These are phyloP conservation scores for Ips typographus DNA, from an alignment of 1,140 invertebrate species.

Conservation along the genomic window DNA sequence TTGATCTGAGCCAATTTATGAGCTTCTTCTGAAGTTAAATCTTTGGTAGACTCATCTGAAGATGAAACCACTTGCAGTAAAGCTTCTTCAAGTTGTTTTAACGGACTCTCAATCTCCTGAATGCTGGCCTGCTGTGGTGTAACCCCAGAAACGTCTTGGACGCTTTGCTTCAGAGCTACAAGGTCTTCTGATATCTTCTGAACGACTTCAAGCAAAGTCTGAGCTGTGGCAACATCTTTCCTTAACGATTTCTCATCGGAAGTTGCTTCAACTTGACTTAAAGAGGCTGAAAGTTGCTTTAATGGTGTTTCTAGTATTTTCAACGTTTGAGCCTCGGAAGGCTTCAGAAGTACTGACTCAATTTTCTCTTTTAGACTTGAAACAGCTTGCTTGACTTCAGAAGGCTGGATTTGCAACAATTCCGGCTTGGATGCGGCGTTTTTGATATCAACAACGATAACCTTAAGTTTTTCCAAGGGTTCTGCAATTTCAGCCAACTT, in stretches of 20 bases:
- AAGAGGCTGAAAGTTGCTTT: not conserved
- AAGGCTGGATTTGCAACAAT: not conserved
- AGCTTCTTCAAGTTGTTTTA: slow-evolving; percentile 4
- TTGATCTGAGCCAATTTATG: slow-evolving; percentile 11
- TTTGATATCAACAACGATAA: slow-evolving; percentile 3
- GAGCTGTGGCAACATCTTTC: not conserved
- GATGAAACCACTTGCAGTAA: slow-evolving; percentile 1
- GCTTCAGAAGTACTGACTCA: not conserved
- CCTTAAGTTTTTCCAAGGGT: slow-evolving; percentile 18
- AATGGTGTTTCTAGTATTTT: not conserved
- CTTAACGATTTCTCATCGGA: no score
- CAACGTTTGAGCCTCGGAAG: not conserved
- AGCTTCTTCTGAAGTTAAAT: slow-evolving; percentile 17
- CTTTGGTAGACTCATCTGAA: not conserved
- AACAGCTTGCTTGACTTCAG: slow-evolving; percentile 6
- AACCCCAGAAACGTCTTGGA: not conserved
- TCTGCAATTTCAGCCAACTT: slow-evolving; percentile 7
- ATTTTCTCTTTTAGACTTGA: not conserved
- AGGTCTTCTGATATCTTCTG: slow-evolving; percentile 6
- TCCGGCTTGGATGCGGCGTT: not conserved
- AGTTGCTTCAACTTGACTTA: not conserved
- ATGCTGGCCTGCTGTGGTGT: slow-evolving; percentile 7
- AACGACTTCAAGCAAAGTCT: slow-evolving; percentile 7
- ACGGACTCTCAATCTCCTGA: slow-evolving; percentile 4
- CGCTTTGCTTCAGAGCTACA: slow-evolving; percentile 19